A percentile compares a stretch with the other conserved stretches of the same genome.
phyloP scores from a whole-genome alignment of 2,888 invertebrate genomes.

The Limnephilus auricula region DNA sequence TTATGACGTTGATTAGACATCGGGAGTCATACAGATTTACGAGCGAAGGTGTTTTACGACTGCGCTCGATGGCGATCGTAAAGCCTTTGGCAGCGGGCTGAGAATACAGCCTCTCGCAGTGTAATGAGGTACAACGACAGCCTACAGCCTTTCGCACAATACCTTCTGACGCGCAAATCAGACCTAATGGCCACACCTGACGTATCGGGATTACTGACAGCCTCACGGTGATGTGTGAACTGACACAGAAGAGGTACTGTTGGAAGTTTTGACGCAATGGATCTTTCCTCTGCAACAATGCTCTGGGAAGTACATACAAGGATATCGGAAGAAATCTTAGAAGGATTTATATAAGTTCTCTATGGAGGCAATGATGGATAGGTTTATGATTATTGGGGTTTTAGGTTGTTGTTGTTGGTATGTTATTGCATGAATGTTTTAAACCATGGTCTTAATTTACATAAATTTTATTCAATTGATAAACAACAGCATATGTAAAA shows the following conservation, averaged over 20 bases:
- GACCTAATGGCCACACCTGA: background rate
- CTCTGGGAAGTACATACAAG: background rate
- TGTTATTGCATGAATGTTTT: no score
- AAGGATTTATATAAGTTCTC: background rate
- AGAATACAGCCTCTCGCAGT: background rate
- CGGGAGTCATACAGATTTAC: constrained; percentile 38
- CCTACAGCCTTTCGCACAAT: background rate
- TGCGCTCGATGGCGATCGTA: constrained; percentile 40
- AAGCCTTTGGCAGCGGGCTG: constrained; percentile 12
- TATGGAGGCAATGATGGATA: background rate
- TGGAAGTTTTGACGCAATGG: background rate
- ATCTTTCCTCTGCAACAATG: background rate
- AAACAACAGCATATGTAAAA: no score
- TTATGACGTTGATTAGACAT: constrained; percentile 41
- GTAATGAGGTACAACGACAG: background rate
- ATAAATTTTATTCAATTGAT: no score
- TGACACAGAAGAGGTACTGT: background rate
- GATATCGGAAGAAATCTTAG: background rate
- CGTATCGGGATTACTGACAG: constrained; percentile 11
- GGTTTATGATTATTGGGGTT: background rate
- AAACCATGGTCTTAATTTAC: no score
- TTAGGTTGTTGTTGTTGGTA: no score
- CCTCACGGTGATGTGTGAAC: background rate
- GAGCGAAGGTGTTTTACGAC: constrained; percentile 43
- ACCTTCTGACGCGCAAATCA: background rate